Evolutionary conservation across 2,888 invertebrate species (phyloP).

Genomic region (Latrodectus hesperus): DNA sequence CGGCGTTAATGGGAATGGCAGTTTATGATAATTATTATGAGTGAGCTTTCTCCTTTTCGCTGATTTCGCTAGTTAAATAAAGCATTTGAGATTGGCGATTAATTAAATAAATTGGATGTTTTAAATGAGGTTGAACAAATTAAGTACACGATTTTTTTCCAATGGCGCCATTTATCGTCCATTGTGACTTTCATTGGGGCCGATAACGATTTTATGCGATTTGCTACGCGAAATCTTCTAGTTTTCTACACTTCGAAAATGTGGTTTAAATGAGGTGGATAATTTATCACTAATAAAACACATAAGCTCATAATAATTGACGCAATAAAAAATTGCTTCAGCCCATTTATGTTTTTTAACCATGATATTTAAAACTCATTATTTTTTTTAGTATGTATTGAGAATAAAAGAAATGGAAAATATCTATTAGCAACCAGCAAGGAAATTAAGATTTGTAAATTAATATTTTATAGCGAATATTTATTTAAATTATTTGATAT

Average conservation of each 20-base stretch:
- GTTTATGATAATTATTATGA: slow-evolving; percentile 27
- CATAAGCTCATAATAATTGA: too few species aligned
- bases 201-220: background rate
- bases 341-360: too few species aligned
- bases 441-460: too few species aligned
- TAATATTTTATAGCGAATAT: too few species aligned
- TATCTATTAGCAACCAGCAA: too few species aligned
- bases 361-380: too few species aligned
- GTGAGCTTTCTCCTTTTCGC: background rate
- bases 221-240: background rate
- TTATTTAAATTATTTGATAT: too few species aligned
- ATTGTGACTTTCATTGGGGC: background rate
- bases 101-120: slow-evolving; percentile 50
- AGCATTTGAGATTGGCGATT: slow-evolving; percentile 45
- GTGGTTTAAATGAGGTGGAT: too few species aligned
- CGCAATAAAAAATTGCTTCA: too few species aligned
- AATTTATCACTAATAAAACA: too few species aligned
- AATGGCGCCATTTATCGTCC: background rate
- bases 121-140: slow-evolving; percentile 50
- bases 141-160: slow-evolving; percentile 6
- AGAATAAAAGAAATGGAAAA: too few species aligned
- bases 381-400: too few species aligned
- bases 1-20: slow-evolving; percentile 19
- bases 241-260: background rate
- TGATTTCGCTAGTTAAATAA: slow-evolving; percentile 36